phyloP scores from a whole-genome alignment of 2,797 vertebrate genomes.

The Sebastes cheni region DNA sequence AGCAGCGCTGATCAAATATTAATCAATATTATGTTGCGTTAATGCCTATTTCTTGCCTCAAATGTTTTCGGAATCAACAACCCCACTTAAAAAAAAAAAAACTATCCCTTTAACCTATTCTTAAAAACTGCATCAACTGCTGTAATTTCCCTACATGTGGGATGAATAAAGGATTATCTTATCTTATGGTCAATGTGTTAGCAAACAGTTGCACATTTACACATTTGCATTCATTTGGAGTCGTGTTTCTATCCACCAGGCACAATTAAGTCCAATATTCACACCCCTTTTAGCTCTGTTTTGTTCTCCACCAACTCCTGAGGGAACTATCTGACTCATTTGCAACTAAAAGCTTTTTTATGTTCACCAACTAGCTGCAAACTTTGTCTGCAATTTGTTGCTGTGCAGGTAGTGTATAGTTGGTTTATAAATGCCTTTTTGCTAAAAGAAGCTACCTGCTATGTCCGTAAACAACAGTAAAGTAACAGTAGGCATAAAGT shows the following conservation, averaged over 20 bases:
- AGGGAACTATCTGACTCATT: neutral
- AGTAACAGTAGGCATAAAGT: neutral
- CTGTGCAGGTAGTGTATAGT: neutral
- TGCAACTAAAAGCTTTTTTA: neutral
- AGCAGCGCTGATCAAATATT: too few species aligned
- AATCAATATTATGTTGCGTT: too few species aligned
- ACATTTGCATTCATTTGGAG: neutral
- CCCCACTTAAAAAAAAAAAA: rapidly evolving
- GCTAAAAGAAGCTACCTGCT: neutral
- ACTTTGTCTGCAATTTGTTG: neutral
- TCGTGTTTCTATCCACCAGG: neutral
- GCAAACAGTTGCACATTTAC: neutral
- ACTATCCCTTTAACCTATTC: too few species aligned
- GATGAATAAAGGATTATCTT: too few species aligned
- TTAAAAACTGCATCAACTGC: too few species aligned
- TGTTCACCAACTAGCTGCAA: neutral
- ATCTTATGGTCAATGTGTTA: too few species aligned
- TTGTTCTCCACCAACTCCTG: neutral
- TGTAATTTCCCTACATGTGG: too few species aligned
- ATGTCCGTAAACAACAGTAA: neutral
- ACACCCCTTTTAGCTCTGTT: neutral
- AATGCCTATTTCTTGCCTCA: too few species aligned
- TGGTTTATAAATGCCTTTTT: neutral
- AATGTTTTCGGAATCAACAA: too few species aligned
- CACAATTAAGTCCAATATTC: neutral